phyloP scores from a whole-genome alignment of 23 tunicate species.

The Ciona savignyi region DNA sequence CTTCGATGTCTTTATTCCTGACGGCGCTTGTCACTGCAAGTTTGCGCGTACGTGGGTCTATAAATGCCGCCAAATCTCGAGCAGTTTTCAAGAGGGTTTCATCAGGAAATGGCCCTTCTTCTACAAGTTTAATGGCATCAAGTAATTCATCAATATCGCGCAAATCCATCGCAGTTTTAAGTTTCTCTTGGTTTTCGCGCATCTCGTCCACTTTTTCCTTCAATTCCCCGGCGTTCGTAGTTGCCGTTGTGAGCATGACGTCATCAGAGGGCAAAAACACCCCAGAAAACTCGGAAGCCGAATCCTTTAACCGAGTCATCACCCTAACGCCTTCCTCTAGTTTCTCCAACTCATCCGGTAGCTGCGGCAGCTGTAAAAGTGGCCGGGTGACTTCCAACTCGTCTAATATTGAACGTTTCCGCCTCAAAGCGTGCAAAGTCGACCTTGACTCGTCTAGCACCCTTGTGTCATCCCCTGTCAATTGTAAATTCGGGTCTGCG shows the following conservation, averaged over 20 bases:
- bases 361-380: conserved; percentile 21
- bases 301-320: conserved; percentile 38
- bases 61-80: conserved; percentile 37
- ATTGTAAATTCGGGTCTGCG: conserved; percentile 26
- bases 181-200: conserved; percentile 25
- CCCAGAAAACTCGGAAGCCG: conserved; percentile 40
- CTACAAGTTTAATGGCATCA: conserved; percentile 22
- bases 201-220: conserved; percentile 21
- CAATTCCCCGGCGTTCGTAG: conserved; percentile 16
- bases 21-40: conserved; percentile 30
- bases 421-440: conserved; percentile 29
- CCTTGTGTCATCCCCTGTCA: conserved; percentile 67
- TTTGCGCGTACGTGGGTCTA: conserved; percentile 41
- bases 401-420: conserved; percentile 40
- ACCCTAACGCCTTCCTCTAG: conserved; percentile 29
- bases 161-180: conserved; percentile 14
- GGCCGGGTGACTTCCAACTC: conserved; percentile 45
- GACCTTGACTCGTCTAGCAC: conserved; percentile 64
- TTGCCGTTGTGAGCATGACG: conserved; percentile 28
- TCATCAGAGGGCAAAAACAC: conserved; percentile 47
- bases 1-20: conserved; percentile 16
- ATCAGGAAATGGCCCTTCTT: conserved; percentile 42
- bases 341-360: conserved; percentile 32
- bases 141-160: conserved; percentile 34
- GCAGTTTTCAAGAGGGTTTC: conserved; percentile 20